A percentile compares a stretch with the other conserved stretches of the same genome.
Evolutionary conservation across 2,113 vertebrate genomes (phyloP).

Genomic region (Dicentrarchus labrax): DNA sequence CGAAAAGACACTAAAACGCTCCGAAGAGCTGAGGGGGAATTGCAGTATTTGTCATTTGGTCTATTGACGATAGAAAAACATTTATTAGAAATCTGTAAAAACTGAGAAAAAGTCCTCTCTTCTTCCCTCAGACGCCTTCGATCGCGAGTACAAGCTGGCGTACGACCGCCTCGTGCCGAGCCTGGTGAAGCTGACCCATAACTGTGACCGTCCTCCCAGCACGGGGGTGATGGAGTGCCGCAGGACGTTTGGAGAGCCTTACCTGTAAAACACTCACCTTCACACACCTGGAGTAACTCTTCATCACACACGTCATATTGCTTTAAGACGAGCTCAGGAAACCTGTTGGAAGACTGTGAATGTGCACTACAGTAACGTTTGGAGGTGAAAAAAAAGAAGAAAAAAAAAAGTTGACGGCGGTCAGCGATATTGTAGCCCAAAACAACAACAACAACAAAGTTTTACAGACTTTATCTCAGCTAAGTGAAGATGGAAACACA

Average conservation of each 20-base stretch:
- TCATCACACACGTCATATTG: background rate
- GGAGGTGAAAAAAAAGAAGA: background rate
- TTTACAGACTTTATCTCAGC: slow-evolving; percentile 26
- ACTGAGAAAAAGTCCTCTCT: background rate
- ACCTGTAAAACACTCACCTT: slow-evolving; percentile 84
- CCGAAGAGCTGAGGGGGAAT: background rate
- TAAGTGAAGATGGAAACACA: slow-evolving; percentile 12
- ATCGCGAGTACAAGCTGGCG: slow-evolving; percentile 97
- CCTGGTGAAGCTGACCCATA: slow-evolving; percentile 95
- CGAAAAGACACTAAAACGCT: background rate
- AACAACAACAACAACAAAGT: background rate
- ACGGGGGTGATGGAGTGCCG: slow-evolving; percentile 96
- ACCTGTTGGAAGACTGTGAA: slow-evolving; percentile 46
- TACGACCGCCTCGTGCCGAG: slow-evolving; percentile 92
- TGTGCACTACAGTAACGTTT: slow-evolving; percentile 10
- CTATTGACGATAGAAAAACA: background rate
- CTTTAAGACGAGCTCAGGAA: slow-evolving; percentile 75
- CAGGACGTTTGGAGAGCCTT: slow-evolving; percentile 94
- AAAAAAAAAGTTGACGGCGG: background rate
- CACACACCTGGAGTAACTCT: background rate
- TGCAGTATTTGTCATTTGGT: no score
- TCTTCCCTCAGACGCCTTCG: slow-evolving; percentile 90
- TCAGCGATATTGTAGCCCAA: slow-evolving; percentile 36
- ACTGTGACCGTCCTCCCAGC: slow-evolving; percentile 95
- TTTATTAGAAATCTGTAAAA: background rate